Base-by-base conservation (phyloP, 2,888 invertebrate genomes). In the Tuberolachnus salignus region DNA sequence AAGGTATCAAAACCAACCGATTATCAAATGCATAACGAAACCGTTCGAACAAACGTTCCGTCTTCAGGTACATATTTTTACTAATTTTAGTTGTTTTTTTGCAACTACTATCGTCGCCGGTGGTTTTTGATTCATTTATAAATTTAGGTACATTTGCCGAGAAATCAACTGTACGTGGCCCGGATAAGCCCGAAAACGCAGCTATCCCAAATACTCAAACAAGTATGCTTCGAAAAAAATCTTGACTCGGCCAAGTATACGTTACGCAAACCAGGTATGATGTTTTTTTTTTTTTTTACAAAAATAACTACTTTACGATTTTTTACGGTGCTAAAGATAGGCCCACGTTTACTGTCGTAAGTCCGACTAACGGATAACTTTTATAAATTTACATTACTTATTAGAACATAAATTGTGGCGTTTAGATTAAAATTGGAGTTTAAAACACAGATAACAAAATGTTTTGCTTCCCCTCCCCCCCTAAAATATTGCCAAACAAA, bases 161-260 rank as follows among this genome's bases (percentile, higher is more conserved):
- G 91, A 83, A 92, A 92, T 84, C 94, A 94, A 86, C 88, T 94
- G 80, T 92, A 90, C 86, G 93, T 94, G 14, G 88, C 90, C 57
- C 87, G 94, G 82, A 89, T 93, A 81, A 91, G 91, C 82, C 91
- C 91, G 16, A 89, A 90, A 82, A 90, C 90, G 70, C 87, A 88
- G 44, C 86, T 94, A 46, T 89, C 89, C 59, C 91, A 92, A 81
- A 89, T 94, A 72, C 88, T 92, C 83, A 87, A 88, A 80, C 89
- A 91, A 84, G 91, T 93, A 16, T 93, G 93, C 84, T 88, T 89
- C 70, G 92, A 93, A 84, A 94, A 93, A 85, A 89, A 90, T 85
- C 86, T 94, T 84, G 92, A 93, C 85, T 87, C 89, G 34, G 86
- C 87, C 74, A 91, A 92, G 85, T 93, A 92, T 85, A 91, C 92